A percentile compares a stretch with the other conserved stretches of the same genome.
Evolutionary conservation across 2,888 invertebrate genomes (phyloP).

Genomic region (Amblyjoppa fuscipennis): DNA sequence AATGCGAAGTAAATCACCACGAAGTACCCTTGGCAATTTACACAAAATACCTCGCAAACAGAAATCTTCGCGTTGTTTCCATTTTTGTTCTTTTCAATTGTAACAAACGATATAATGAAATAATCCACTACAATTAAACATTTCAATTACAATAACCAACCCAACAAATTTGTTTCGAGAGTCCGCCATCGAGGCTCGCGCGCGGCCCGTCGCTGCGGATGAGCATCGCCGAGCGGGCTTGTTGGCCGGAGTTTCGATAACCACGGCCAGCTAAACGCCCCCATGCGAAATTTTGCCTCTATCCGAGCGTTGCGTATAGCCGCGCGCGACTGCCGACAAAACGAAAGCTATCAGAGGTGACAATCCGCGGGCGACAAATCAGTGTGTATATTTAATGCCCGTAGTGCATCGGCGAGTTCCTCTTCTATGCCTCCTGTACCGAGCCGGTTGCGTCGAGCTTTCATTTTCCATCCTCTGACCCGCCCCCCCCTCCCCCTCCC

Average conservation of each 20-base stretch:
- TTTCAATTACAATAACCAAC: too few species aligned
- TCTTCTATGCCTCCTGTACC: conserved; percentile 15
- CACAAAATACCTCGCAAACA: too few species aligned
- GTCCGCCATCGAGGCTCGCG: conserved; percentile 16
- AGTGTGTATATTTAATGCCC: conserved; percentile 84
- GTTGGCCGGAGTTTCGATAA: conserved; percentile 7
- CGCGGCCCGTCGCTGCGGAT: conserved; percentile 20
- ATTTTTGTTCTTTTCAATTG: not conserved
- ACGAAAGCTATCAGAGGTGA: conserved; percentile 84
- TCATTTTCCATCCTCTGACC: conserved; percentile 61
- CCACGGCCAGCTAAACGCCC: conserved; percentile 27
- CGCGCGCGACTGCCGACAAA: conserved; percentile 75
- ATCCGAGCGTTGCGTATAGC: conserved; percentile 57
- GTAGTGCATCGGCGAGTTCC: conserved; percentile 70
- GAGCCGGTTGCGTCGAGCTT: conserved; percentile 55
- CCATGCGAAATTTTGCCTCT: conserved; percentile 15
- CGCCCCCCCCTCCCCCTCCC: not conserved
- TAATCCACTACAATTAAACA: too few species aligned
- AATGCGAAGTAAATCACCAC: too few species aligned
- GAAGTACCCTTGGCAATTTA: too few species aligned
- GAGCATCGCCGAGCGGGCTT: conserved; percentile 4
- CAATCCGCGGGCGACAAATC: conserved; percentile 84
- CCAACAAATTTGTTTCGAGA: conserved; percentile 20
- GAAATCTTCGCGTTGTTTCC: too few species aligned
- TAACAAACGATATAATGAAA: not conserved